A percentile compares a stretch with the other conserved stretches of the same genome.
Evolutionary conservation across 2,113 vertebrate species (phyloP).

Genomic region (Lepus europaeus): DNA sequence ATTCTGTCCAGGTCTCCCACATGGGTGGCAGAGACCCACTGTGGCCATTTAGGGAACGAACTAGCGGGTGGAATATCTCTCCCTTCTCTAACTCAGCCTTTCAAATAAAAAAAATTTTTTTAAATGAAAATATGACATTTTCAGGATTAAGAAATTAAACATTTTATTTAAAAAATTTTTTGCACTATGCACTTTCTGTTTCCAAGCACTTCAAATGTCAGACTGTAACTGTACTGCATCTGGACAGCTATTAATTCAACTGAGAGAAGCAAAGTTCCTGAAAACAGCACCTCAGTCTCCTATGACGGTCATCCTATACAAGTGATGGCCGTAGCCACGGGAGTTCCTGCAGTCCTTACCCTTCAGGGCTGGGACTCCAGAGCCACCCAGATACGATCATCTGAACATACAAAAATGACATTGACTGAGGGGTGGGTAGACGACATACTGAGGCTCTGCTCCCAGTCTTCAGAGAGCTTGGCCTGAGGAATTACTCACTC

Average conservation of each 20-base stretch:
- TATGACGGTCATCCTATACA: not conserved
- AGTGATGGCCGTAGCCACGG: not conserved
- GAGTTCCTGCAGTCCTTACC: not conserved
- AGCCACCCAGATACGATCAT: not conserved
- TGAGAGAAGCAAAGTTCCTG: not conserved
- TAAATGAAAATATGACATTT: too few species aligned
- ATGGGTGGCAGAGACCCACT: too few species aligned
- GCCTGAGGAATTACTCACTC: slow-evolving; percentile 28
- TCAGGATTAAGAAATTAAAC: too few species aligned
- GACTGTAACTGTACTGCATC: not conserved
- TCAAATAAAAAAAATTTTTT: too few species aligned
- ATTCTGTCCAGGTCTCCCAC: too few species aligned
- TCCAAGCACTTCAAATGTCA: not conserved
- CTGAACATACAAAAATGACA: not conserved
- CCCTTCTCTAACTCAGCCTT: too few species aligned
- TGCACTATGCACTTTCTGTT: not conserved
- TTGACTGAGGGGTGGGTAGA: not conserved
- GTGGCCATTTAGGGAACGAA: too few species aligned
- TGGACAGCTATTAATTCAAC: not conserved
- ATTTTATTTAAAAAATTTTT: not conserved
- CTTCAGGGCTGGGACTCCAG: not conserved
- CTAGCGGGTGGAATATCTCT: too few species aligned
- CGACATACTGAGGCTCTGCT: not conserved
- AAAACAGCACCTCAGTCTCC: not conserved
- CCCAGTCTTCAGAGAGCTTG: not conserved